Conservation (phyloP, 2,888 invertebrate genomes). For the Xylota sylvarum region DNA sequence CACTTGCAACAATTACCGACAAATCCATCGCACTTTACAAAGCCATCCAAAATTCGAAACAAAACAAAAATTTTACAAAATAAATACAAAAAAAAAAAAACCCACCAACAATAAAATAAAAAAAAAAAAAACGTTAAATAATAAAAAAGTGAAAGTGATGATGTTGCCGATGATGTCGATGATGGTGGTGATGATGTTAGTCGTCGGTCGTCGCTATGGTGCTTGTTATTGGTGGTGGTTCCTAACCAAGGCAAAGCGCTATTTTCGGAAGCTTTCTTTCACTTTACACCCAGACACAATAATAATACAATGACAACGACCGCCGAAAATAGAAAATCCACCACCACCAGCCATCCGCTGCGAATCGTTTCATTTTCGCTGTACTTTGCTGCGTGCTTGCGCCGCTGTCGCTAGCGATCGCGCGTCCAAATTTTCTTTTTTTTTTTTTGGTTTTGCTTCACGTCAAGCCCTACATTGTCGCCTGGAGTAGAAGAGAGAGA, state of each 20-base stretch:
- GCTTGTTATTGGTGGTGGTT: conserved; percentile 49
- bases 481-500: conserved; percentile 43
- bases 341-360: conserved; percentile 58
- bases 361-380: conserved; percentile 60
- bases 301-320: conserved; percentile 28
- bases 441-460: background rate
- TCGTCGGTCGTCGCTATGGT: conserved; percentile 26
- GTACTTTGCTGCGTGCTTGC: conserved; percentile 36
- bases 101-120: conserved; percentile 33
- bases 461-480: background rate
- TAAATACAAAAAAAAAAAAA: conserved; percentile 30
- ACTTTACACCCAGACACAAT: conserved; percentile 35
- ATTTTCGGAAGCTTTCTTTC: conserved; percentile 77
- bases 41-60: conserved; percentile 25
- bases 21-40: background rate
- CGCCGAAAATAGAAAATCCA: conserved; percentile 74
- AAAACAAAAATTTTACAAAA: conserved; percentile 38
- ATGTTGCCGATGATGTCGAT: conserved; percentile 57
- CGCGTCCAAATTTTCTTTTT: conserved; percentile 43
- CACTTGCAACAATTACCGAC: background rate
- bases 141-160: conserved; percentile 76
- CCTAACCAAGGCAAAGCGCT: conserved; percentile 58
- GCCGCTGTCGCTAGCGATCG: conserved; percentile 15
- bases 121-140: conserved; percentile 62
- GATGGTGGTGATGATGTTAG: conserved; percentile 56